Conservation (phyloP, 2,888 invertebrate genomes). For the Latrodectus elegans region DNA sequence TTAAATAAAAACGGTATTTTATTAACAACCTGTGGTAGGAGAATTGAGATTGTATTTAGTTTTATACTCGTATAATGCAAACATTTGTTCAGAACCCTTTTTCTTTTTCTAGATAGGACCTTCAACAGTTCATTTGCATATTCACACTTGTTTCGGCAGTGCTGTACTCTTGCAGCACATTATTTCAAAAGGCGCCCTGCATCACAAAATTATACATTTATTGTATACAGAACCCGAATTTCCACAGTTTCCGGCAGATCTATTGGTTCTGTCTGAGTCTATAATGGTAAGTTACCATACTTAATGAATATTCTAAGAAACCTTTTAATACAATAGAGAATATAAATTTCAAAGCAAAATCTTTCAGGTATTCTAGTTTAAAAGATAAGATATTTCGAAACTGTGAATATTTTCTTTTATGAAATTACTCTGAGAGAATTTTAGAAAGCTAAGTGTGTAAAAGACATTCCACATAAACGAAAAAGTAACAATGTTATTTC, state of each 20-base stretch:
- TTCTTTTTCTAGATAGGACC: constrained; percentile 80
- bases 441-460: not conserved
- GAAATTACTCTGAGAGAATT: not conserved
- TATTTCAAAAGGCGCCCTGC: constrained; percentile 84
- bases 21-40: no score
- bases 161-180: constrained; percentile 84
- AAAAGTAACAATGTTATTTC: no score
- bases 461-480: not conserved
- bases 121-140: constrained; percentile 83
- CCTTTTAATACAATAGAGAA: not conserved
- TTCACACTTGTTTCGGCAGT: constrained; percentile 78
- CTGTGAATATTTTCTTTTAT: not conserved
- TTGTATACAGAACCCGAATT: constrained; percentile 81
- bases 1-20: no score
- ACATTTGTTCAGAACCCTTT: no score
- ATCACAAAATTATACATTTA: constrained; percentile 86
- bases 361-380: not conserved
- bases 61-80: no score
- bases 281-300: constrained; percentile 74
- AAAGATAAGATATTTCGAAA: not conserved
- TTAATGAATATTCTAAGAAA: constrained; percentile 10
- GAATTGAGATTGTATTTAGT: no score
- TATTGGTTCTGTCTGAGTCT: constrained; percentile 82
- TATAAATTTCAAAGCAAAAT: not conserved
- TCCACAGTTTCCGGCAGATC: constrained; percentile 81